Percentiles rank a stretch among this genome's conserved stretches.
phyloP scores from a whole-genome alignment of 2,888 invertebrate genomes.

The Xiphydria camelus region DNA sequence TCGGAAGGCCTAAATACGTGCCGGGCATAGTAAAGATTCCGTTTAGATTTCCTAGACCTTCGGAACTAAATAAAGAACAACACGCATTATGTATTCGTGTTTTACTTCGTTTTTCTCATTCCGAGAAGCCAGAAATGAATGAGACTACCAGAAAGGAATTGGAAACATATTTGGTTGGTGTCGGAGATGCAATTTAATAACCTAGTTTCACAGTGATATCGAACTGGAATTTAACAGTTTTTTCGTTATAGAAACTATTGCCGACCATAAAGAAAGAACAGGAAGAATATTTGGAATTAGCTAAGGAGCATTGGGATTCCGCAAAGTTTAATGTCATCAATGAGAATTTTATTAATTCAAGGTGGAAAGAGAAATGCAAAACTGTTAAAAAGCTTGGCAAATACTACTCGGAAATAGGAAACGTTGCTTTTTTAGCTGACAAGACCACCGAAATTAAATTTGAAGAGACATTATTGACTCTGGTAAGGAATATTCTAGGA shows the following conservation, averaged over 20 bases:
- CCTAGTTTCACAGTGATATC: conserved; percentile 1
- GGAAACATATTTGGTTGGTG: conserved; percentile 30
- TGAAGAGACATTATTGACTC: conserved; percentile 24
- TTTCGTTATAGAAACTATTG: conserved; percentile 17
- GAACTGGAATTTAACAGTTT: background rate
- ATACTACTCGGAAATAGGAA: conserved; percentile 33
- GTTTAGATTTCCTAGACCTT: conserved; percentile 27
- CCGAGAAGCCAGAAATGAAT: conserved; percentile 25
- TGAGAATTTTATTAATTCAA: conserved; percentile 28
- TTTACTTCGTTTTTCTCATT: conserved; percentile 29
- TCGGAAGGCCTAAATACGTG: conserved; percentile 19
- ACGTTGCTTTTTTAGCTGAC: conserved; percentile 32
- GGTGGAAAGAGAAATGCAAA: conserved; percentile 34
- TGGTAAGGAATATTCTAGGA: conserved; percentile 26
- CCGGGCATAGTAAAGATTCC: conserved; percentile 33
- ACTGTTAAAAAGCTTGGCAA: conserved; percentile 29
- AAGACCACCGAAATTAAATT: conserved; percentile 30
- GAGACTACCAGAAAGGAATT: conserved; percentile 27
- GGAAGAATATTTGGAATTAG: conserved; percentile 34
- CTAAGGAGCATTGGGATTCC: conserved; percentile 31
- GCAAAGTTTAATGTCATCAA: conserved; percentile 17
- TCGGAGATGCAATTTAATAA: background rate
- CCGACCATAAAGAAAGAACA: conserved; percentile 35
- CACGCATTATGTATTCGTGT: conserved; percentile 34
- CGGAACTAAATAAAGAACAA: conserved; percentile 25